A percentile compares a stretch with the other conserved stretches of the same genome.
These are phyloP conservation scores for Apaloderma vittatum DNA, from an alignment of 2,113 vertebrate species.

Conservation along the genomic window DNA sequence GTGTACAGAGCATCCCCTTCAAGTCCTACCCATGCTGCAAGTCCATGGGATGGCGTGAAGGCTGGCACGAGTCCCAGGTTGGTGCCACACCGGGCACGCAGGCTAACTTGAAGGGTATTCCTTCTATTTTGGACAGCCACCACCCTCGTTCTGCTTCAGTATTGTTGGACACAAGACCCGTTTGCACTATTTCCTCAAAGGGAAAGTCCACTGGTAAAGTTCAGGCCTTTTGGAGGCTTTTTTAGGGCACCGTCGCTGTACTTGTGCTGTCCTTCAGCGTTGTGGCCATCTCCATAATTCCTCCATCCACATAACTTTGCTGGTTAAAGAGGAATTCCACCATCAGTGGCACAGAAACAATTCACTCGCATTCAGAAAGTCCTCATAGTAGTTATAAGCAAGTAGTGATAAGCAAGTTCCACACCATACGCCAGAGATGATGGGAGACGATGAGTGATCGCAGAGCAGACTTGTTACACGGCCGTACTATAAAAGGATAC, in stretches of 20 bases:
- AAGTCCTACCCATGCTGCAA: accelerated
- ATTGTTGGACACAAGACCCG: accelerated
- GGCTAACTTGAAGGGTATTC: neutral
- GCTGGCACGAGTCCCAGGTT: accelerated
- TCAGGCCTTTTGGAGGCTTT: neutral
- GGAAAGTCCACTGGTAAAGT: neutral
- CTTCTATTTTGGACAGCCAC: neutral
- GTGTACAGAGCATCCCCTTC: accelerated
- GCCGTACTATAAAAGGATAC: neutral
- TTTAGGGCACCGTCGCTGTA: neutral
- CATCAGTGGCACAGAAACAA: neutral
- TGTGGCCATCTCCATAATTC: neutral
- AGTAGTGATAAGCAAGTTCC: constrained; percentile 28
- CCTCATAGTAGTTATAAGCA: neutral
- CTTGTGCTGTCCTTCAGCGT: neutral
- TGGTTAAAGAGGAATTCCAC: neutral
- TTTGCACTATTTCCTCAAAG: neutral
- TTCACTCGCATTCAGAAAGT: neutral
- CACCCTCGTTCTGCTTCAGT: neutral
- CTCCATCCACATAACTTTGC: neutral
- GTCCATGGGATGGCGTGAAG: accelerated
- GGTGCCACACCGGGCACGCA: accelerated
- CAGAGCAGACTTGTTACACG: neutral
- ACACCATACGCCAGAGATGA: neutral
- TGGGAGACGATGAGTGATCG: neutral